Evolutionary conservation across 2,888 invertebrate genomes (phyloP), one percentile per base, ranked within the genome.

Genomic region (Pimpla rufipes): DNA sequence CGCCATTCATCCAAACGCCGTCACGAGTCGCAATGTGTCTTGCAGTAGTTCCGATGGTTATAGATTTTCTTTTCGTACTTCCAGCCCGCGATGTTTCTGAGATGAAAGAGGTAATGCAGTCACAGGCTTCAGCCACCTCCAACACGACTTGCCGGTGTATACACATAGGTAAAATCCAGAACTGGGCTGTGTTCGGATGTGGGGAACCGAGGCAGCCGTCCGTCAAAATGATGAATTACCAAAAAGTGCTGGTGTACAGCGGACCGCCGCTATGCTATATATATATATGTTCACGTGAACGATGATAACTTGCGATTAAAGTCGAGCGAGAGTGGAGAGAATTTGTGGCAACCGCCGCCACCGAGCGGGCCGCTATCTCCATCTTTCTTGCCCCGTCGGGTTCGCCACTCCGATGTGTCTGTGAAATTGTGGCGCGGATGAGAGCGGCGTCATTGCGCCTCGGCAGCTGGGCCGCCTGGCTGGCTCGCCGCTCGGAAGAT

Each of bases 221-320:
- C 77, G 85, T 89, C 87, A 85, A 81, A 85, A 90, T 90, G 90
- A 90, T 90, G 85, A 88, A 90, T 90, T 83, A 87, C 87, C 87
- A 79, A 87, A 87, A 88, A 89, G 85, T 87, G 77, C 82, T 73
- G 23, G 42, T 18, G 71, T 42, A 57, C 23, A 42, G 21, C 52
- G 29, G n/a, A 52, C 35, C 21, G 37, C 29, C 23, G 23, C n/a
- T 62, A 64, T n/a, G 66, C 18, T 64, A 37, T 37, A 29, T 50
- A 29, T 42, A 23, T 52, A 18, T 6, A 10, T 52, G 52, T 73
- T 18, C 40, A 23, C 45, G 45, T 42, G 10, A 57, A 47, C 45
- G 77, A 84, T 85, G 84, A 87, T 87, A 87, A 87, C 85, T 87
- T 84, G 85, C 84, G 86, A 88, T 88, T 85, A 85, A 79, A 79